These are phyloP conservation scores for Archilochus colubris DNA, from an alignment of 2,113 vertebrate genomes.

Conservation along the genomic window DNA sequence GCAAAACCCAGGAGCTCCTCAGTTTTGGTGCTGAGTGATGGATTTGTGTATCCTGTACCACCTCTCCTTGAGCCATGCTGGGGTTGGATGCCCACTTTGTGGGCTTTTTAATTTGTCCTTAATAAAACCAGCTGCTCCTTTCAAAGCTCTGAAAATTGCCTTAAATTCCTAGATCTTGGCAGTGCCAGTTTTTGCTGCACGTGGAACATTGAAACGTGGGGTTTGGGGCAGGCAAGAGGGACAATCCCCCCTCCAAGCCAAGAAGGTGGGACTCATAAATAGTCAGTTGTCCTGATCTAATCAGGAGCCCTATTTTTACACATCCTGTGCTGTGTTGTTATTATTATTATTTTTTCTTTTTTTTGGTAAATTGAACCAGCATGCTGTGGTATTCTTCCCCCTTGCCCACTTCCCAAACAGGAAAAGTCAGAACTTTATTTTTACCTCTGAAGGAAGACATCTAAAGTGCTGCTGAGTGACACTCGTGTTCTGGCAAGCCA, in stretches of 20 bases:
- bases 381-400: background rate
- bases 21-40: background rate
- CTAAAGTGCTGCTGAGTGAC: background rate
- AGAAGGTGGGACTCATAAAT: background rate
- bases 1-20: background rate
- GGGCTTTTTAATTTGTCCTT: background rate
- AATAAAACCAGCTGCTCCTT: background rate
- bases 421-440: constrained; percentile 59
- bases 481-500: background rate
- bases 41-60: rapidly evolving
- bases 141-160: background rate
- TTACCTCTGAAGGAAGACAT: background rate
- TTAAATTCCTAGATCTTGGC: background rate
- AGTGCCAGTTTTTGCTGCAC: rapidly evolving
- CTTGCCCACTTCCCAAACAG: constrained; percentile 49
- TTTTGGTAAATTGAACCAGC: background rate
- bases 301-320: constrained; percentile 55
- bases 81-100: rapidly evolving
- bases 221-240: rapidly evolving
- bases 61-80: background rate
- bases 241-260: rapidly evolving
- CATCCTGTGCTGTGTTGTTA: constrained; percentile 1
- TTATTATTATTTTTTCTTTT: background rate
- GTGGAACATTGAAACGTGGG: rapidly evolving
- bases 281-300: background rate